Conservation (phyloP, 2,797 vertebrate species). For the Rhyacichthys aspro region DNA sequence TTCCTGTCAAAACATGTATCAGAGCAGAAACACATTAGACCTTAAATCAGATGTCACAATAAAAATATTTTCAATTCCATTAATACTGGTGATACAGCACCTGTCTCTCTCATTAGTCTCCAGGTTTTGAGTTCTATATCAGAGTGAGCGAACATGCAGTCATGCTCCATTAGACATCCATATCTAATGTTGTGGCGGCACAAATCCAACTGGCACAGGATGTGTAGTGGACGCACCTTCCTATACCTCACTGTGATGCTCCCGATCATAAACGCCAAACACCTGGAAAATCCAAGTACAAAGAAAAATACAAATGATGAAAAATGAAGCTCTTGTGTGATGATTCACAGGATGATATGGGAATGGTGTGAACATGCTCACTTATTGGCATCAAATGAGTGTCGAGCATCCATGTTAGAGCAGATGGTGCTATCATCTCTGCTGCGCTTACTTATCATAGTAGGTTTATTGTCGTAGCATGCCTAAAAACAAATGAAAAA, state of each 20-base stretch:
- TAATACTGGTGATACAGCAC: slow-evolving; percentile 77
- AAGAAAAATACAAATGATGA: background rate
- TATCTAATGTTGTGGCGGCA: slow-evolving; percentile 88
- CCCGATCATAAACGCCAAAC: slow-evolving; percentile 89
- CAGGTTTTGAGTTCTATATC: slow-evolving; percentile 94
- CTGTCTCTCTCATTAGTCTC: slow-evolving; percentile 90
- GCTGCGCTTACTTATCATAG: slow-evolving; percentile 91
- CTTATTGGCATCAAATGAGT: slow-evolving; percentile 92
- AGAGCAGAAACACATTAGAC: background rate
- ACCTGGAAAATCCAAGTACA: slow-evolving; percentile 74
- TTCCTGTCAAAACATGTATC: slow-evolving; percentile 76
- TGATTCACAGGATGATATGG: background rate
- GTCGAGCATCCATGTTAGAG: slow-evolving; percentile 85
- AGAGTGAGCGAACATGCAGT: slow-evolving; percentile 90
- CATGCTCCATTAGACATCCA: slow-evolving; percentile 86
- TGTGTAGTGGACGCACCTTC: slow-evolving; percentile 90
- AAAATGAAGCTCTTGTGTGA: background rate
- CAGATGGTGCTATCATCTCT: slow-evolving; percentile 85
- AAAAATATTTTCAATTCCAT: background rate
- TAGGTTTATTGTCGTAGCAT: slow-evolving; percentile 93
- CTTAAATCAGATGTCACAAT: background rate
- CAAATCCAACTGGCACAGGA: slow-evolving; percentile 85
- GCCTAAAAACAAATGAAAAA: slow-evolving; percentile 72
- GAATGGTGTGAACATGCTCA: slow-evolving; percentile 67
- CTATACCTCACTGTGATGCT: slow-evolving; percentile 86